Conservation (phyloP, 2,888 invertebrate species). For the Dichetophora obliterata region DNA sequence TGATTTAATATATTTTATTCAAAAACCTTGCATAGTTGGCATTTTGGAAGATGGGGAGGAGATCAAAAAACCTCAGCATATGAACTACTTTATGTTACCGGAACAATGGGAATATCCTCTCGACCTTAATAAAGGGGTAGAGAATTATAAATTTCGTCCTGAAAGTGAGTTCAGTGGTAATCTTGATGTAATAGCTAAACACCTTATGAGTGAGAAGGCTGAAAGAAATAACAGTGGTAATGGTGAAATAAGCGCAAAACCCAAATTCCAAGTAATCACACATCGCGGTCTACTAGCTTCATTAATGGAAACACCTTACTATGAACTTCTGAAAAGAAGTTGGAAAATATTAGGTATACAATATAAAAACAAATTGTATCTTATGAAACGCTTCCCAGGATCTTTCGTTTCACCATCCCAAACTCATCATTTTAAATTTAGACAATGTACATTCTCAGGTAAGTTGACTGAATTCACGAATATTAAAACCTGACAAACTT, state of each 20-base stretch:
- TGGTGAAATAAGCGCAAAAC: not conserved
- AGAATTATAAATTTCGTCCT: not conserved
- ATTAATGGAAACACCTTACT: conserved; percentile 8
- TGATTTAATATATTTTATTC: not conserved
- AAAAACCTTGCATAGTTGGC: conserved; percentile 1
- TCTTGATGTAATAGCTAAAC: not conserved
- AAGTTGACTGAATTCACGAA: not conserved
- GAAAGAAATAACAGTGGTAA: not conserved
- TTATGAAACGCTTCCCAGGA: not conserved
- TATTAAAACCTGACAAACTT: not conserved
- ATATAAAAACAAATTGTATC: conserved; percentile 12
- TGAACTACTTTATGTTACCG: conserved; percentile 7
- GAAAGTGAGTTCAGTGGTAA: not conserved
- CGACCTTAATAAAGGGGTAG: not conserved
- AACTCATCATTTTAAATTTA: conserved; percentile 19
- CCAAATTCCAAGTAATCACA: not conserved
- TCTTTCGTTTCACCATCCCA: no score
- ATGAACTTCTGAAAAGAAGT: no score
- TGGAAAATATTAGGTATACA: not conserved
- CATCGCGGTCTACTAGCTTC: conserved; percentile 1
- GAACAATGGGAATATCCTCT: not conserved
- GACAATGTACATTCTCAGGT: conserved; percentile 21
- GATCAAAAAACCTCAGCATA: not conserved
- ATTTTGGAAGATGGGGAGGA: not conserved
- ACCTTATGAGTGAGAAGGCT: not conserved